Evolutionary conservation across 1,140 invertebrate species (phyloP).

Genomic region (Solenopsis fugax): DNA sequence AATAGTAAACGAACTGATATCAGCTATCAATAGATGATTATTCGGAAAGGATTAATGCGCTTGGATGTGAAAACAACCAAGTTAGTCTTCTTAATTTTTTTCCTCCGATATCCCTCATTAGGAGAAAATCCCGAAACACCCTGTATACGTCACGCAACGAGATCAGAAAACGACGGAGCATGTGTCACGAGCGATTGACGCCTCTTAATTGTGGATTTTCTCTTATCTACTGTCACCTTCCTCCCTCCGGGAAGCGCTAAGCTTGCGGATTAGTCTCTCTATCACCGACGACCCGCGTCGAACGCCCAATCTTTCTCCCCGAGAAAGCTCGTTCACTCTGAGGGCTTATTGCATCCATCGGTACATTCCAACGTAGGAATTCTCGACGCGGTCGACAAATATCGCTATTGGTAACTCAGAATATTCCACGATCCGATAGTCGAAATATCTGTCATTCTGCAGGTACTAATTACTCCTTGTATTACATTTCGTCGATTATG

Average conservation of each 20-base stretch:
- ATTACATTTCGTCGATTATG: conserved; percentile 28
- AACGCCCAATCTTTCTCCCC: conserved; percentile 81
- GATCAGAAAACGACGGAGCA: conserved; percentile 21
- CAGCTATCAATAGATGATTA: background rate
- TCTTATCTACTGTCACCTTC: conserved; percentile 85
- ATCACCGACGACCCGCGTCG: conserved; percentile 82
- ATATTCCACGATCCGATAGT: conserved; percentile 34
- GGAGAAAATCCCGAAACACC: conserved; percentile 7
- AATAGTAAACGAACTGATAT: background rate
- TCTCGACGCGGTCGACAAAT: conserved; percentile 65
- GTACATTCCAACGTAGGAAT: conserved; percentile 63
- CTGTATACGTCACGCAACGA: conserved; percentile 30
- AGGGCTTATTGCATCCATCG: conserved; percentile 66
- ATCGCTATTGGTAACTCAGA: conserved; percentile 49
- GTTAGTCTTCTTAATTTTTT: background rate
- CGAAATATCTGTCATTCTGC: conserved; percentile 61
- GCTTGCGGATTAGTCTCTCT: conserved; percentile 84
- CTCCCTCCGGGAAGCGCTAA: conserved; percentile 71
- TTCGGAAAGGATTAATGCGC: background rate
- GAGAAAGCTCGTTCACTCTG: conserved; percentile 69
- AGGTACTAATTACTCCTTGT: conserved; percentile 60
- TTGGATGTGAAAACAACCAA: background rate
- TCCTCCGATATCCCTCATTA: background rate
- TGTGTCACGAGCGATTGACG: conserved; percentile 77
- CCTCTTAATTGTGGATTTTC: conserved; percentile 84